A percentile compares a stretch with the other conserved stretches of the same genome.
phyloP scores from a whole-genome alignment of 2,888 invertebrate genomes.

The Steromphala cineraria region DNA sequence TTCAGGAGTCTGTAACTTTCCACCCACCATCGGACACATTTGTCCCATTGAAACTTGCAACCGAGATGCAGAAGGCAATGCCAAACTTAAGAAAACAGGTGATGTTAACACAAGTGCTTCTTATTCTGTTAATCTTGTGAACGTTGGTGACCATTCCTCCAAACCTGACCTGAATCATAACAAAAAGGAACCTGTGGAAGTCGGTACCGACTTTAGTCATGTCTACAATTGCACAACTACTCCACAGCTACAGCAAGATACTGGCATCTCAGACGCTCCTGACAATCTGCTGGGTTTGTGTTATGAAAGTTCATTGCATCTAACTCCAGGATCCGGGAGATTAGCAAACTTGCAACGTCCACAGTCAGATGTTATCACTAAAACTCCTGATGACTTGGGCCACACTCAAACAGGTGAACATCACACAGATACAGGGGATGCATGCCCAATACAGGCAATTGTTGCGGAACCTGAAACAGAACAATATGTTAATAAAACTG shows the following conservation, averaged over 20 bases:
- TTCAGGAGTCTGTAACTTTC: neutral
- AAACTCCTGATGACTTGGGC: neutral
- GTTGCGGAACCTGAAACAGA: neutral
- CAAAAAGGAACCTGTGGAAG: too few species aligned
- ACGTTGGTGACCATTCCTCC: neutral
- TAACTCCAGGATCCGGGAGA: neutral
- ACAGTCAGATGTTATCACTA: neutral
- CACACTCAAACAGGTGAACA: neutral
- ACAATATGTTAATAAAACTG: neutral
- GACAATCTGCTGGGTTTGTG: neutral
- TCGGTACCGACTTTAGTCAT: too few species aligned
- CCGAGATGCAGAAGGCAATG: neutral
- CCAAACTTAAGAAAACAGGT: neutral
- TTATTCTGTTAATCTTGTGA: neutral
- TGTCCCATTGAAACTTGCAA: too few species aligned
- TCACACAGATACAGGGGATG: neutral
- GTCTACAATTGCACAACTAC: too few species aligned
- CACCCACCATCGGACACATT: neutral
- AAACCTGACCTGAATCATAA: too few species aligned
- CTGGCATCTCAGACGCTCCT: neutral
- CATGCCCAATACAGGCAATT: neutral
- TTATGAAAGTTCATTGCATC: neutral
- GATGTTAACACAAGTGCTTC: neutral
- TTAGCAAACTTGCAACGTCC: neutral
- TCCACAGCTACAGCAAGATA: too few species aligned